phyloP scores from a whole-genome alignment of 1,140 invertebrate genomes.

The Drosophila novamexicana region DNA sequence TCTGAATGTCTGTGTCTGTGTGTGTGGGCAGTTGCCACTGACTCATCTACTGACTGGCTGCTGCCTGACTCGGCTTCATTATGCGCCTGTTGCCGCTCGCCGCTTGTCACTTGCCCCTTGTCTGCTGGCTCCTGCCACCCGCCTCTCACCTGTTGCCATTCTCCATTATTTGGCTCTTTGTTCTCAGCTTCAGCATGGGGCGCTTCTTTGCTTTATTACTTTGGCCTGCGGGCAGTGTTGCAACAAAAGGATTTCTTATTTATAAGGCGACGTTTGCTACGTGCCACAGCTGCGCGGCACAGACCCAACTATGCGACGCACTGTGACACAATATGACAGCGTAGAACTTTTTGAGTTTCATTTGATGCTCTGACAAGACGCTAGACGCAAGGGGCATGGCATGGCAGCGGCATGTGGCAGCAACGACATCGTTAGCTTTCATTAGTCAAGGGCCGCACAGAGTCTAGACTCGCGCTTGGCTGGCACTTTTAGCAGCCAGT shows the following conservation, averaged over 20 bases:
- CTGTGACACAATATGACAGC: constrained; percentile 31
- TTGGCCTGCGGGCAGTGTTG: constrained; percentile 55
- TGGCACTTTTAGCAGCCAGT: constrained; percentile 44
- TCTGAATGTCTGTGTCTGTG: not conserved
- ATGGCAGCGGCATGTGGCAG: constrained; percentile 10
- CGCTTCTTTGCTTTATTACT: constrained; percentile 60
- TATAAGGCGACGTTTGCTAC: constrained; percentile 26
- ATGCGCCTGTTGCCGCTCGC: constrained; percentile 44
- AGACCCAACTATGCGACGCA: not conserved
- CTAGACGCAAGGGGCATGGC: not conserved
- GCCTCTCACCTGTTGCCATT: constrained; percentile 13
- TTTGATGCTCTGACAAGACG: constrained; percentile 10
- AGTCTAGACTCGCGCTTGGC: constrained; percentile 52
- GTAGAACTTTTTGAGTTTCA: constrained; percentile 24
- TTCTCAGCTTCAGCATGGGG: constrained; percentile 3
- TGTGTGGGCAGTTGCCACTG: constrained; percentile 36
- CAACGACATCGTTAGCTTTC: constrained; percentile 40
- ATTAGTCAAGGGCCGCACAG: constrained; percentile 38
- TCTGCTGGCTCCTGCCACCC: constrained; percentile 4
- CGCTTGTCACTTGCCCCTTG: not conserved
- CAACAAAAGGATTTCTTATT: constrained; percentile 45
- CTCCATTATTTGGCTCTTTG: constrained; percentile 26
- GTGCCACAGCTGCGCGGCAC: constrained; percentile 30
- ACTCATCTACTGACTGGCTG: constrained; percentile 38
- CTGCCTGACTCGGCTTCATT: constrained; percentile 51